phyloP scores from a whole-genome alignment of 2,888 invertebrate species.

The Drosophila mercatorum region DNA sequence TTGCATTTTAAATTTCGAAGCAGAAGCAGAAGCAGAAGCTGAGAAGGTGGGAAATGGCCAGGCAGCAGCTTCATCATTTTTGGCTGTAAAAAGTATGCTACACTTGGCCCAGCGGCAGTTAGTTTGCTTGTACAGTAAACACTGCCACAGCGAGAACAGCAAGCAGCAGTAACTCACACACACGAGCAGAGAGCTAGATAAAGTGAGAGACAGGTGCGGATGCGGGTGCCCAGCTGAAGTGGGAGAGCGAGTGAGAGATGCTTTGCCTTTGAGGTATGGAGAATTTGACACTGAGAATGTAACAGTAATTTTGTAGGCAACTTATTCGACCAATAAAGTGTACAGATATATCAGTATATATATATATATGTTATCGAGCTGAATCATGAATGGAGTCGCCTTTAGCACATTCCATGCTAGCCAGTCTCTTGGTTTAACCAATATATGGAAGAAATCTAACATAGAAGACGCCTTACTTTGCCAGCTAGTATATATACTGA shows the following conservation, averaged over 20 bases:
- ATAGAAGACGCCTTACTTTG: no score
- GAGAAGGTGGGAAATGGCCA: not conserved
- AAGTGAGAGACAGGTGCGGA: conserved; percentile 46
- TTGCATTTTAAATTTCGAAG: conserved; percentile 56
- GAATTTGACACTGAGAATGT: not conserved
- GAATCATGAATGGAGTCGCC: not conserved
- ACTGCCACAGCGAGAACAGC: conserved; percentile 19
- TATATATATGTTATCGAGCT: not conserved
- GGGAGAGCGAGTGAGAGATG: conserved; percentile 4
- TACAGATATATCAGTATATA: not conserved
- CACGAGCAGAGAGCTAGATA: conserved; percentile 8
- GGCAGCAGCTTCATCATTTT: conserved; percentile 45
- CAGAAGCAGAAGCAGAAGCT: conserved; percentile 8
- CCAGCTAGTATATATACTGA: not conserved
- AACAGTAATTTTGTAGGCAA: not conserved
- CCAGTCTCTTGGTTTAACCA: no score
- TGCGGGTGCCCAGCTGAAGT: conserved; percentile 33
- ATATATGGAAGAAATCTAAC: no score
- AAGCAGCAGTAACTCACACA: conserved; percentile 19
- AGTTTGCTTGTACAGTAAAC: conserved; percentile 36
- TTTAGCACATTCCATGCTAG: no score
- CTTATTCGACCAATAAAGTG: not conserved
- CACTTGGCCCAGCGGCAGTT: conserved; percentile 55
- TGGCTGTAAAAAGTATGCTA: conserved; percentile 56
- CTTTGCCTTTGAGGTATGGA: not conserved